A percentile compares a stretch with the other conserved stretches of the same genome.
Conservation (phyloP, 2,113 vertebrate genomes). For the Platichthys flesus region DNA sequence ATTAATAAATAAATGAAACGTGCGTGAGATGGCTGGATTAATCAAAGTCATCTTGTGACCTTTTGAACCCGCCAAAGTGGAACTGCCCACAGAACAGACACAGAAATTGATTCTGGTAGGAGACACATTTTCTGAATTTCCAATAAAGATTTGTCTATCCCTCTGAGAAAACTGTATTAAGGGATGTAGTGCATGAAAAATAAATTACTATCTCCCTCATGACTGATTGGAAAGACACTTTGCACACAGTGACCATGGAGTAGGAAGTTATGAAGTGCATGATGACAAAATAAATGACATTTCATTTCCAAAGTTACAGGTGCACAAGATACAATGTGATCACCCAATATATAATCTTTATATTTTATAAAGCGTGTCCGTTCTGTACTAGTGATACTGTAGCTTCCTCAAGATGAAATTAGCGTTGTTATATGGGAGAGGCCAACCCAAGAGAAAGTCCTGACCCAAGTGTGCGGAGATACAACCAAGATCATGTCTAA, state of each 20-base stretch:
- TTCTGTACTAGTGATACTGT: neutral
- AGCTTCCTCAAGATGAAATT: neutral
- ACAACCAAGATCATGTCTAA: too few species aligned
- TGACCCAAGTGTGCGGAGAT: too few species aligned
- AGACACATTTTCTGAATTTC: neutral
- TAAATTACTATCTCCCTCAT: too few species aligned
- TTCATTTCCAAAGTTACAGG: too few species aligned
- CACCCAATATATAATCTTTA: too few species aligned
- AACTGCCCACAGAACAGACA: neutral
- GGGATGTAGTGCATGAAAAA: too few species aligned
- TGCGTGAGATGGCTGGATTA: constrained; percentile 40
- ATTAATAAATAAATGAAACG: constrained; percentile 12
- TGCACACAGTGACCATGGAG: neutral
- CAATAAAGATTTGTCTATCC: neutral
- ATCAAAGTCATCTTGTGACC: constrained; percentile 49
- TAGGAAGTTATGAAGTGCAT: neutral
- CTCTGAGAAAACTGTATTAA: neutral
- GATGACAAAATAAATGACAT: too few species aligned
- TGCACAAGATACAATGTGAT: too few species aligned
- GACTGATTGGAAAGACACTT: too few species aligned
- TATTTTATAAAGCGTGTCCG: neutral
- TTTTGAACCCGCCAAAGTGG: constrained; percentile 34
- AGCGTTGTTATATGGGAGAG: too few species aligned
- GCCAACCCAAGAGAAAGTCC: too few species aligned
- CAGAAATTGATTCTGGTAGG: neutral